A percentile compares a stretch with the other conserved stretches of the same genome.
Conservation (phyloP, 64 coral and sea anemone genomes). For the Montipora sp. region DNA sequence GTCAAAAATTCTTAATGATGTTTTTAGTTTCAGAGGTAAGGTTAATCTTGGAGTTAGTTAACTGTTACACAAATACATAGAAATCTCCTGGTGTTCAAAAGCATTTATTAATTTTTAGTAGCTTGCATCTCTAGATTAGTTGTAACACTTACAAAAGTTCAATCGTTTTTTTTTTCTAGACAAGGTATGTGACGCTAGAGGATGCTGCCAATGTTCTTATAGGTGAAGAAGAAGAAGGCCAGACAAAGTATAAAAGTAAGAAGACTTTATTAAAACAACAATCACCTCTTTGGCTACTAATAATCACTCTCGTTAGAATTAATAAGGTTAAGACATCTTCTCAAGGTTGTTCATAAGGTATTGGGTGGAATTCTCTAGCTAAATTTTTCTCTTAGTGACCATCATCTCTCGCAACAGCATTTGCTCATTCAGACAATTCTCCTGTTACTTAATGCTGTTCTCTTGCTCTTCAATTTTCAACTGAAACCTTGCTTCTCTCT, state of each 20-base stretch:
- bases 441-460: too few relatives aligned
- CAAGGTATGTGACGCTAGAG: constrained; percentile 85
- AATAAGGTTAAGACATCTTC: too few relatives aligned
- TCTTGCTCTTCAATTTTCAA: too few relatives aligned
- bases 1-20: constrained; percentile 99
- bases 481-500: too few relatives aligned
- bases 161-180: constrained; percentile 43
- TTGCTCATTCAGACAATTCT: too few relatives aligned
- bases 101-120: neutral
- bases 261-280: neutral
- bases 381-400: too few relatives aligned
- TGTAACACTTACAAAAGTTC: neutral
- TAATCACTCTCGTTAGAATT: too few relatives aligned
- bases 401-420: too few relatives aligned
- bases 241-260: constrained; percentile 99
- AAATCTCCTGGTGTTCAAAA: neutral
- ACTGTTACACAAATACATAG: neutral
- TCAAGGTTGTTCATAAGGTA: too few relatives aligned
- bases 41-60: neutral
- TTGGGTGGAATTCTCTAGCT: too few relatives aligned
- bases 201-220: constrained; percentile 97
- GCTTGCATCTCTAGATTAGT: too few relatives aligned
- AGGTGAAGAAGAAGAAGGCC: constrained; percentile 92
- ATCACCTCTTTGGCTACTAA: neutral
- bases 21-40: constrained; percentile 97